phyloP scores from a whole-genome alignment of 2,888 invertebrate species.

The Epirrhoe tristata region DNA sequence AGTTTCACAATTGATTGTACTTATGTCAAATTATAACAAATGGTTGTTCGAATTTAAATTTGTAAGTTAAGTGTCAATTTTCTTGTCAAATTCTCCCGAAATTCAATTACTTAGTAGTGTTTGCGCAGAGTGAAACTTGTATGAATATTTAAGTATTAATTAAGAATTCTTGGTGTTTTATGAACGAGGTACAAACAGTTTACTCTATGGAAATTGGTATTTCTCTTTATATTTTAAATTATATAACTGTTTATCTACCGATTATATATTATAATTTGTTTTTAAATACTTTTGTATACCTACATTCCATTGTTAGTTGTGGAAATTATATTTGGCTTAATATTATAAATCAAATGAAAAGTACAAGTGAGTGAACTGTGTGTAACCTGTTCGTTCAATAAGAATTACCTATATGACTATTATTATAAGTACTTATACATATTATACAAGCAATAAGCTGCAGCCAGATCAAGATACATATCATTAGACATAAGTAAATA shows the following conservation, averaged over 20 bases:
- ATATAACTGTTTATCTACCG: too few species aligned
- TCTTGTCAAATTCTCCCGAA: conserved; percentile 85
- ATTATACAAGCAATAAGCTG: conserved; percentile 68
- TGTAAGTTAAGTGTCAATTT: conserved; percentile 82
- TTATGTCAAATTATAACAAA: conserved; percentile 22
- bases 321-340: too few species aligned
- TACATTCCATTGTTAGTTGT: too few species aligned
- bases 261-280: too few species aligned
- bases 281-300: too few species aligned
- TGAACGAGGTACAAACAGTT: conserved; percentile 34
- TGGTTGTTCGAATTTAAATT: conserved; percentile 49
- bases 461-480: conserved; percentile 78
- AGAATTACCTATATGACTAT: conserved; percentile 33
- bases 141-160: conserved; percentile 40
- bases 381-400: conserved; percentile 51
- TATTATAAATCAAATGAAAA: neutral
- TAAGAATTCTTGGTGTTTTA: conserved; percentile 57
- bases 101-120: conserved; percentile 83
- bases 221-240: too few species aligned
- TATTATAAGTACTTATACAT: conserved; percentile 45
- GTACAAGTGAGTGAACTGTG: conserved; percentile 51
- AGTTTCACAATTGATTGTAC: neutral
- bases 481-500: conserved; percentile 72
- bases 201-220: conserved; percentile 2
- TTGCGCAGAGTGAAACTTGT: conserved; percentile 57